A percentile compares a stretch with the other conserved stretches of the same genome.
Evolutionary conservation across 2,113 vertebrate genomes (phyloP).

Genomic region (Chaetorhynchus papuensis): DNA sequence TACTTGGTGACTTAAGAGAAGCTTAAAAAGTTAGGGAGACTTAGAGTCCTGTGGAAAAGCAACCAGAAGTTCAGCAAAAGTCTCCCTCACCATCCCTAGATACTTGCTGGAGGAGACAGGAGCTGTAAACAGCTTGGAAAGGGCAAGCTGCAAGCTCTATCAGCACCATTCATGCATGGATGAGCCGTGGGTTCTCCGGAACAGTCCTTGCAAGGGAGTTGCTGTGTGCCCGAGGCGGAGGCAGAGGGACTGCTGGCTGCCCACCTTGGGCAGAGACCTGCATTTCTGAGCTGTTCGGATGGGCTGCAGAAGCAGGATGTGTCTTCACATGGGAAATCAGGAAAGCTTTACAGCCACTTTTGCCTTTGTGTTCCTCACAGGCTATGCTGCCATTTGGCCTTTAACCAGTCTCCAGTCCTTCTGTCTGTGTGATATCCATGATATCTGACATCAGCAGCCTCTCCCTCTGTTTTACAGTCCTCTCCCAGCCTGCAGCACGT

Average conservation of each 20-base stretch:
- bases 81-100: neutral
- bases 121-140: neutral
- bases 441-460: neutral
- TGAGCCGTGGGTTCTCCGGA: neutral
- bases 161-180: fast-evolving
- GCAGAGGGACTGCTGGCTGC: neutral
- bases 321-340: neutral
- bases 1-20: neutral
- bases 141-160: neutral
- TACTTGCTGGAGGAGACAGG: neutral
- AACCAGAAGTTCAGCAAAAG: neutral
- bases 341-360: neutral
- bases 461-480: neutral
- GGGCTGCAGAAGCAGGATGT: neutral
- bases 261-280: neutral
- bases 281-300: neutral
- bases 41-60: neutral
- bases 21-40: neutral
- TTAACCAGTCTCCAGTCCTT: neutral
- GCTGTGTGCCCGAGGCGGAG: fast-evolving
- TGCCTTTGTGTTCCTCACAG: neutral
- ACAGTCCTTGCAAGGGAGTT: neutral
- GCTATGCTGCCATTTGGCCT: neutral
- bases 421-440: neutral
- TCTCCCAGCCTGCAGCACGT: neutral